These are phyloP conservation scores for Catocala sponsa DNA, from an alignment of 2,888 invertebrate genomes.

Conservation along the genomic window DNA sequence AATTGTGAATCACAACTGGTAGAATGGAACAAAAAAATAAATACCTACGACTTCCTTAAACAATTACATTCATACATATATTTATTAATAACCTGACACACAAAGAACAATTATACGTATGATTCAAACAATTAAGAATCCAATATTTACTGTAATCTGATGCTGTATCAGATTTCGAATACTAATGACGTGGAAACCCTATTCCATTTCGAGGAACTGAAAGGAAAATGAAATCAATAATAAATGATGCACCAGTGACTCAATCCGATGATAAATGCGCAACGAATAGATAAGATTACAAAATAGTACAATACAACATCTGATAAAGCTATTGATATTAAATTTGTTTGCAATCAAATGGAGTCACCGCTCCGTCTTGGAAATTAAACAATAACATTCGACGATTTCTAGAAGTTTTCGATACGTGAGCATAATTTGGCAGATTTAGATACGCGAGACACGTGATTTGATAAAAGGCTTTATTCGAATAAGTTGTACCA, in stretches of 20 bases:
- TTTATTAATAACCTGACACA: background rate
- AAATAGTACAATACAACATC: conserved; percentile 8
- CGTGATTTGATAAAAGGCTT: conserved; percentile 10
- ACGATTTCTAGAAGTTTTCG: conserved; percentile 6
- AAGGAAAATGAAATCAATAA: conserved; percentile 4
- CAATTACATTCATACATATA: background rate
- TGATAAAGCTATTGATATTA: conserved; percentile 6
- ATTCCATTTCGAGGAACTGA: conserved; percentile 2
- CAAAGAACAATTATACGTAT: background rate
- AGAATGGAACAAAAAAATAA: too few species aligned
- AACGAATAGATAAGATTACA: conserved; percentile 14
- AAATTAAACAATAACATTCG: conserved; percentile 5
- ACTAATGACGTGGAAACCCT: conserved; percentile 4
- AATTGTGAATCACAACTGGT: too few species aligned
- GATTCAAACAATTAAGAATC: background rate
- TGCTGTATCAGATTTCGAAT: background rate
- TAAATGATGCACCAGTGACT: conserved; percentile 9
- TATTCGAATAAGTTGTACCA: too few species aligned
- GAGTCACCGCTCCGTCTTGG: conserved; percentile 1
- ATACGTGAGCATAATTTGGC: background rate
- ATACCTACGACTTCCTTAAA: too few species aligned
- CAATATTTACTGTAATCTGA: background rate
- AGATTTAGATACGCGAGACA: conserved; percentile 5
- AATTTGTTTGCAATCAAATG: background rate
- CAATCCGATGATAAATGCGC: conserved; percentile 5